phyloP scores from a whole-genome alignment of 2,113 vertebrate species.

The Gobio gobio region DNA sequence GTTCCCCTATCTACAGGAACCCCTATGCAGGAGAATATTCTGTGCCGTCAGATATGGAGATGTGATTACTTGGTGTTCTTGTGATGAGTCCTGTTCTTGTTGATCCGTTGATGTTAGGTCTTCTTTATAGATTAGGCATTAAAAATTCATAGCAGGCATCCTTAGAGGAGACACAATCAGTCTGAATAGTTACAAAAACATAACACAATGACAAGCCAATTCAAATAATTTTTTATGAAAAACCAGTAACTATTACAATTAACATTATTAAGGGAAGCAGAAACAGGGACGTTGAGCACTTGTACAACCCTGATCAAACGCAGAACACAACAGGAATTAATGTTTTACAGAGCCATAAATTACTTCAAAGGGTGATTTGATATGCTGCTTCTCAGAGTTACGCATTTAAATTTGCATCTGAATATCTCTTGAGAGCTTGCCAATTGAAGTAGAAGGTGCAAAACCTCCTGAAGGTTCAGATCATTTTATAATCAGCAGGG shows the following conservation, averaged over 20 bases:
- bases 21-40: neutral
- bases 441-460: slow-evolving; percentile 21
- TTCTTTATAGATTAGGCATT: slow-evolving; percentile 33
- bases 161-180: slow-evolving; percentile 12
- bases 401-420: slow-evolving; percentile 46
- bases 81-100: neutral
- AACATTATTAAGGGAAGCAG: neutral
- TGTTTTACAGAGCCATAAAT: slow-evolving; percentile 25
- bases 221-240: neutral
- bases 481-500: slow-evolving; percentile 16
- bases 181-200: slow-evolving; percentile 27
- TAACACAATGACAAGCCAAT: neutral
- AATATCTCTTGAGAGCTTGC: slow-evolving; percentile 8
- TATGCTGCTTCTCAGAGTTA: slow-evolving; percentile 25
- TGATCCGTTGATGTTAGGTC: neutral
- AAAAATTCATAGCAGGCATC: slow-evolving; percentile 38
- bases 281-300: neutral
- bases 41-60: slow-evolving; percentile 7
- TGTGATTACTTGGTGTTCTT: slow-evolving; percentile 7
- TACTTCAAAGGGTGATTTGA: slow-evolving; percentile 49
- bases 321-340: slow-evolving; percentile 32
- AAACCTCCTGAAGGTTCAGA: slow-evolving; percentile 5
- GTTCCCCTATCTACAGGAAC: neutral
- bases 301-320: slow-evolving; percentile 1
- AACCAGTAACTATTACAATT: slow-evolving; percentile 34